Percentiles rank a stretch among this genome's conserved stretches.
Conservation (phyloP, 2,888 invertebrate species). For the Clitarchus hookeri region DNA sequence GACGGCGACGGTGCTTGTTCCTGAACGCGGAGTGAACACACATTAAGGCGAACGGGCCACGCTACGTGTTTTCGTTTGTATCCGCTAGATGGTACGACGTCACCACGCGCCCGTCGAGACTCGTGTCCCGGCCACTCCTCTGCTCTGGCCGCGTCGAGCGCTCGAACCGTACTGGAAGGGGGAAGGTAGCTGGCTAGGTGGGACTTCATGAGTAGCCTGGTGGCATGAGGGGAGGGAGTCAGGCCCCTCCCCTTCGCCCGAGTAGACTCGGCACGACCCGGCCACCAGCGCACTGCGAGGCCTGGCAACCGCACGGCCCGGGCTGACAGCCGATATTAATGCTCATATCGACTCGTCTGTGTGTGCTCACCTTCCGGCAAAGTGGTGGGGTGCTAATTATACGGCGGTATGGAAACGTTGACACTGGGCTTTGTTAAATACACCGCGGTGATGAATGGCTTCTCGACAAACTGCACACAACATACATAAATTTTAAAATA, state of each 20-base stretch:
- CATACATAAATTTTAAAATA: neutral
- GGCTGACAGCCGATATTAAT: constrained; percentile 11
- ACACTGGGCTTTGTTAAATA: neutral
- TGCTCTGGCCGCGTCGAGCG: neutral
- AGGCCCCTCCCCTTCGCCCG: neutral
- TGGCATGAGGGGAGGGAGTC: neutral
- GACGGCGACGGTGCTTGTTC: neutral
- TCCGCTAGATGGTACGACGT: neutral
- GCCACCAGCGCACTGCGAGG: neutral
- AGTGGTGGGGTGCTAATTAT: constrained; percentile 9
- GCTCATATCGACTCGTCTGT: neutral
- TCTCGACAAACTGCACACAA: neutral
- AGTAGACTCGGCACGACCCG: neutral
- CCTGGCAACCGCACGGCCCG: neutral
- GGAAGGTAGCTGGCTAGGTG: neutral
- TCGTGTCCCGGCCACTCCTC: neutral
- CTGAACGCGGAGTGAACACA: neutral
- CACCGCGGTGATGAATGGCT: constrained; percentile 14
- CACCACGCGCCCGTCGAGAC: neutral
- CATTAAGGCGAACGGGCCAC: neutral
- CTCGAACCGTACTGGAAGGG: constrained; percentile 7
- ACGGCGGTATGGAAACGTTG: neutral
- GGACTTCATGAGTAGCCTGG: neutral
- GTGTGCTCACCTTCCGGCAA: constrained; percentile 7
- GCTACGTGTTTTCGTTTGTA: neutral